phyloP scores from a whole-genome alignment of 2,888 invertebrate genomes.

The Stramonita haemastoma region DNA sequence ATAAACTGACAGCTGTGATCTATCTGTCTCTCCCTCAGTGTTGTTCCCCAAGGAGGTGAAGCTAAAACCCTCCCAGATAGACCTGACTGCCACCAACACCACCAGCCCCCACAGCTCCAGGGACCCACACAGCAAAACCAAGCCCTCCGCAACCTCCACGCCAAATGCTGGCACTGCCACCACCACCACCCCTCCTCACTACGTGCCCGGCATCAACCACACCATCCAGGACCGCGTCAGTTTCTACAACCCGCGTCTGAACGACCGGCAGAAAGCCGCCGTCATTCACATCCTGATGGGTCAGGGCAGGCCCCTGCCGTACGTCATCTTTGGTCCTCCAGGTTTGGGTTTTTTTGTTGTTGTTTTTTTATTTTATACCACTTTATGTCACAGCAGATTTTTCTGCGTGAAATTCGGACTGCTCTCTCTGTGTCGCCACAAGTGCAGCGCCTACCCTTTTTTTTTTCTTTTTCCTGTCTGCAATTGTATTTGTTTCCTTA shows the following conservation, averaged over 20 bases:
- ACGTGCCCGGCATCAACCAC: constrained; percentile 36
- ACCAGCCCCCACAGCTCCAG: neutral
- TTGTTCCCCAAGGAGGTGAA: constrained; percentile 58
- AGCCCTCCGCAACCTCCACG: neutral
- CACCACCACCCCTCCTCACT: neutral
- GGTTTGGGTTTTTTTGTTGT: constrained; percentile 76
- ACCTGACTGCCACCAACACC: too few species aligned
- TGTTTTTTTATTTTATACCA: too few species aligned
- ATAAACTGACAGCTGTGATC: too few species aligned
- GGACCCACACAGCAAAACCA: neutral
- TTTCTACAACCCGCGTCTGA: constrained; percentile 88
- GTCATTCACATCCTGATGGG: constrained; percentile 88
- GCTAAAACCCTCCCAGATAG: constrained; percentile 47
- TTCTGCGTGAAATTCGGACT: too few species aligned
- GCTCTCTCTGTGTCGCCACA: too few species aligned
- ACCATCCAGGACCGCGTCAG: constrained; percentile 53
- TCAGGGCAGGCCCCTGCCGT: constrained; percentile 88
- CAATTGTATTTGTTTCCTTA: too few species aligned
- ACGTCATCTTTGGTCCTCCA: constrained; percentile 91
- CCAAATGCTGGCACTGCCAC: neutral
- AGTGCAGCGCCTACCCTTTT: too few species aligned
- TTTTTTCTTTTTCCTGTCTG: too few species aligned
- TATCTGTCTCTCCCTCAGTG: constrained; percentile 50
- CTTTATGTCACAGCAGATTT: too few species aligned
- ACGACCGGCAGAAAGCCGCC: constrained; percentile 88